Evolutionary conservation across 2,797 vertebrate species (phyloP), one percentile per base, ranked within the genome.

Genomic region (Liasis olivaceus): DNA sequence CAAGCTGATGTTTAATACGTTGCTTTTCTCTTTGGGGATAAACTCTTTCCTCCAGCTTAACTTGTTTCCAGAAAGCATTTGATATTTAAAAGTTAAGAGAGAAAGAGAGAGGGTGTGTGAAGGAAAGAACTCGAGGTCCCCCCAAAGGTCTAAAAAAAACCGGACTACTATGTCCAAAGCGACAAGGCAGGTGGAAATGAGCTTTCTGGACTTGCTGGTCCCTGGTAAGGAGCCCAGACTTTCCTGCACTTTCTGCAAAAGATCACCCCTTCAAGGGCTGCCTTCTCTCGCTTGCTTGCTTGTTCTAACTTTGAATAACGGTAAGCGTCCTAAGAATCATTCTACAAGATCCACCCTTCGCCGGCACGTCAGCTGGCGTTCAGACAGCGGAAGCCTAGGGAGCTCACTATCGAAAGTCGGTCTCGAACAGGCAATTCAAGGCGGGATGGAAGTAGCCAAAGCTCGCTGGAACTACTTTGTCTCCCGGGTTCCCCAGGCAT

Each of bases 221-320:
- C 93, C 89, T 81, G 51, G 85, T 88, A 14, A 91, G 88, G 24
- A 90, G 91, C 7, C 88, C 31, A 85, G 60, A 0, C 36, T 69
- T 90, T 66, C 2, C 58, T 89, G 56, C 93, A 93, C 86, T 95
- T 94, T 85, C 63, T 59, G 60, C 91, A 92, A 91, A 89, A 28
- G 91, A 93, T 87, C 88, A 66, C 77, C 12, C 26, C 85, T 91
- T 89, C 22, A 72, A 96, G 90, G 91, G 95, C 85, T 88, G 94
- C 94, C 58, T 94, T 93, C 88, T 94, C 36, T 92, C 90, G 54
- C 93, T 92, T 88, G 86, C 85, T 28, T 36, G 28, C 56, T n/a
- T 28, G 72, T 5, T 72, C 85, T 85, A 88, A 88, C 93, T 88
- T 90, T 90, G 66, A 36, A 66, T 22, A 66, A 36, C 17, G 51